phyloP scores from a whole-genome alignment of 2,797 vertebrate genomes.

The Eremophila alpestris region DNA sequence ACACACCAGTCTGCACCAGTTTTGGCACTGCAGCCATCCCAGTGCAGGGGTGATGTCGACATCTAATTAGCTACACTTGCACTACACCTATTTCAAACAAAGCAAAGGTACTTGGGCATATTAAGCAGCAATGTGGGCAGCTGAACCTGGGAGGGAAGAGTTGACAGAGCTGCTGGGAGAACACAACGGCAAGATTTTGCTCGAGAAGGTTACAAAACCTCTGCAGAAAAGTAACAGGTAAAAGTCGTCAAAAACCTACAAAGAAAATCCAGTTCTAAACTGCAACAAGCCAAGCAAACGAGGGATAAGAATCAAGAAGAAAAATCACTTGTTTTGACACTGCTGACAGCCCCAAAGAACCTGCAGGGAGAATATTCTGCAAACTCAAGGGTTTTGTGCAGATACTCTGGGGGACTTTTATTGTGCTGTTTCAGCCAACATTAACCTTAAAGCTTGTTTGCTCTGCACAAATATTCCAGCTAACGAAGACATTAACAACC shows the following conservation, averaged over 20 bases:
- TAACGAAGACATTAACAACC: not conserved
- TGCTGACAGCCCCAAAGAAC: not conserved
- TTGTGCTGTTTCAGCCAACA: not conserved
- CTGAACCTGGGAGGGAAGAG: not conserved
- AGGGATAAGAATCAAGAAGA: not conserved
- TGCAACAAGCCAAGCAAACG: not conserved
- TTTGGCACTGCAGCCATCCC: not conserved
- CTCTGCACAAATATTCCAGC: slow-evolving; percentile 3
- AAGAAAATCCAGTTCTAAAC: not conserved
- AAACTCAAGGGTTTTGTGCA: not conserved
- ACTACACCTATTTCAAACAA: not conserved
- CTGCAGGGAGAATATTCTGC: not conserved
- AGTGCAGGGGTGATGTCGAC: not conserved
- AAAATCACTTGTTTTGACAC: not conserved
- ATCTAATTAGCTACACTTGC: not conserved
- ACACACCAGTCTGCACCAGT: not conserved
- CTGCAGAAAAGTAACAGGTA: not conserved
- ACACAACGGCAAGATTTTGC: not conserved
- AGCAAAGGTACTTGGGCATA: not conserved
- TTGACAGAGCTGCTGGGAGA: not conserved
- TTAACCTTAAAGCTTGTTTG: not conserved
- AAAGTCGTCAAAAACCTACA: not conserved
- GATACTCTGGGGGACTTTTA: not conserved
- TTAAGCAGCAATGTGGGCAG: not conserved
- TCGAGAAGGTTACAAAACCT: not conserved